Evolutionary conservation across 2,113 vertebrate species (phyloP), one percentile per base, ranked within the genome.

Genomic region (Baryphthengus martii): DNA sequence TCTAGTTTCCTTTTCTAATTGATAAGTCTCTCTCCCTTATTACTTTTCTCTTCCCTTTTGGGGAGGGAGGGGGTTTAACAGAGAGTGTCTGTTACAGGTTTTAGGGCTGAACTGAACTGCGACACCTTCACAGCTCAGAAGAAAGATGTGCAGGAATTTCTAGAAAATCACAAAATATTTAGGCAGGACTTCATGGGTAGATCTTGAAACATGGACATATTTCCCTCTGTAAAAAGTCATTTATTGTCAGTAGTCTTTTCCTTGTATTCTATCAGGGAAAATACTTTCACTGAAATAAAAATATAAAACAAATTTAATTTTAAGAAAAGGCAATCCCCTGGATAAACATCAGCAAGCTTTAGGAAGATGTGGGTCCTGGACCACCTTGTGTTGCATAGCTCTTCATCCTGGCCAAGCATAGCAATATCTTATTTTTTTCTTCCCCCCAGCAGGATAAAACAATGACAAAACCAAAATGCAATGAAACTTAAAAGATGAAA

Each of bases 401-500:
- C 31, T 53, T 90, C 7, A 1, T 59, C 21, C 20, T 71, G 11
- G 19, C 9, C 24, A 76, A n/a, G 37, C 58, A 85, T 7, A 76
- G 5, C 40, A 91, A 55, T 11, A 37, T 28, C 12, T 37, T 10
- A 3, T 42, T 80, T 33, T 33, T 47, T 17, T 17, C 37, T 21
- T 37, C 17, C 15, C 0, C 15, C 9, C 40, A 82, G 7, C 17
- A 61, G 25, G 19, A 7, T 13, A 72, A 85, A 93, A 59, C 40
- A 71, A 8, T 81, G 86, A 37, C 37, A 87, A 31, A 92, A 95
- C 59, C 11, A 75, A 92, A 87, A n/a, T 52, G 28, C 37, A 53
- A 17, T 42, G 56, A 82, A 61, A 85, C 65, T 78, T 81, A 47
- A 78, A 92, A 92, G 80, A 72, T 33, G 2, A 89, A 95, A 91